These are phyloP conservation scores for Alethe castanea DNA, from an alignment of 2,113 vertebrate genomes.

Conservation along the genomic window DNA sequence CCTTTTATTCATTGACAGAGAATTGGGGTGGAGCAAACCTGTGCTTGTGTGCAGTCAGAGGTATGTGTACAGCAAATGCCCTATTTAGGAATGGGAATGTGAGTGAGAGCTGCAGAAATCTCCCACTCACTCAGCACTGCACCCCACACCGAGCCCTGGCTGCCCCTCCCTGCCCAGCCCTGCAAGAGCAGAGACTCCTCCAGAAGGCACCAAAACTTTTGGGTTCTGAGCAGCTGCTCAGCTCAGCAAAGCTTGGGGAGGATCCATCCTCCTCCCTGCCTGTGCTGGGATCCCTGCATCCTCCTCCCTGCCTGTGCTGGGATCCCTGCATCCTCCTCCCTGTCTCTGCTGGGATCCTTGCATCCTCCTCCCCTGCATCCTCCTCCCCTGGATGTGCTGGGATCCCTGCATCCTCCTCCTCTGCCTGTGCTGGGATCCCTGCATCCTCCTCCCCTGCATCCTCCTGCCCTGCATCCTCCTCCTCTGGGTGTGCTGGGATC, in stretches of 20 bases:
- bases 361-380: too few species aligned
- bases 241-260: too few species aligned
- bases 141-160: not conserved
- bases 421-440: too few species aligned
- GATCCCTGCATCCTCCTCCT: too few species aligned
- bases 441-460: too few species aligned
- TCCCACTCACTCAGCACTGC: not conserved
- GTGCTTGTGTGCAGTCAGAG: not conserved
- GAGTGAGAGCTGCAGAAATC: not conserved
- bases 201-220: rapidly evolving
- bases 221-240: not conserved
- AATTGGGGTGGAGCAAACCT: not conserved
- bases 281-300: too few species aligned
- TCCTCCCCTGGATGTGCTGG: too few species aligned
- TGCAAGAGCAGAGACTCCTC: not conserved
- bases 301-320: too few species aligned
- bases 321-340: too few species aligned
- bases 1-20: not conserved
- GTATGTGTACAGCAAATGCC: not conserved
- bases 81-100: not conserved
- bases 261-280: not conserved
- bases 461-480: too few species aligned
- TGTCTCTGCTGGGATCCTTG: too few species aligned
- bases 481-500: too few species aligned
- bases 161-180: not conserved